Evolutionary conservation across 2,797 vertebrate species (phyloP).

Genomic region (Anniella stebbinsi): DNA sequence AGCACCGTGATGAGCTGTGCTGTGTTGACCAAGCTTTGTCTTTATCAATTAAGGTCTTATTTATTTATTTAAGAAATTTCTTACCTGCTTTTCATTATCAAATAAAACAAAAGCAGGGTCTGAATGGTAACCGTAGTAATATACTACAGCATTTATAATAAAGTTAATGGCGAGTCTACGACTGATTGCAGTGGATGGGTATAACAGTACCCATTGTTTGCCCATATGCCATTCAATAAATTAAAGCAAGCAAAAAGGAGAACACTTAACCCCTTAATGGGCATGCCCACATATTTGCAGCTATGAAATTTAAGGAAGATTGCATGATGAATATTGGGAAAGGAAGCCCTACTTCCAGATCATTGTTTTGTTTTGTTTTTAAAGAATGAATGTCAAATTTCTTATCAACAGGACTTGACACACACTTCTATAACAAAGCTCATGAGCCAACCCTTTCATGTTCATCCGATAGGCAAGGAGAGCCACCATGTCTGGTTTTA

Average conservation of each 20-base stretch:
- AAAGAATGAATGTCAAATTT: conserved; percentile 26
- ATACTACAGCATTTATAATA: neutral
- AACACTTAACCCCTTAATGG: conserved; percentile 8
- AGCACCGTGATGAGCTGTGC: no score
- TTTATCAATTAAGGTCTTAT: no score
- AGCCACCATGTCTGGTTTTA: neutral
- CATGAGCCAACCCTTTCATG: conserved; percentile 4
- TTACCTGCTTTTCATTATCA: no score
- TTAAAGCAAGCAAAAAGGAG: neutral
- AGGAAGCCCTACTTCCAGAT: neutral
- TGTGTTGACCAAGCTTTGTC: no score
- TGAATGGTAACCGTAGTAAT: no score
- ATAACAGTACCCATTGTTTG: neutral
- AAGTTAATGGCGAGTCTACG: neutral
- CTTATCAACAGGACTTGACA: neutral
- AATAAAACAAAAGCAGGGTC: no score
- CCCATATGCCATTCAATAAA: neutral
- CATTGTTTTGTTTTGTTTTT: no score
- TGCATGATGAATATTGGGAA: conserved; percentile 11
- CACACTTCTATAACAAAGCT: neutral
- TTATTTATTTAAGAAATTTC: no score
- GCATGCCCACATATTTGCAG: neutral
- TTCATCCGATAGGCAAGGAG: neutral
- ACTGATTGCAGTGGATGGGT: neutral
- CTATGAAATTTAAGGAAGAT: neutral